These are phyloP conservation scores for Carassius auratus DNA, from an alignment of 2,113 vertebrate species.

Conservation along the genomic window DNA sequence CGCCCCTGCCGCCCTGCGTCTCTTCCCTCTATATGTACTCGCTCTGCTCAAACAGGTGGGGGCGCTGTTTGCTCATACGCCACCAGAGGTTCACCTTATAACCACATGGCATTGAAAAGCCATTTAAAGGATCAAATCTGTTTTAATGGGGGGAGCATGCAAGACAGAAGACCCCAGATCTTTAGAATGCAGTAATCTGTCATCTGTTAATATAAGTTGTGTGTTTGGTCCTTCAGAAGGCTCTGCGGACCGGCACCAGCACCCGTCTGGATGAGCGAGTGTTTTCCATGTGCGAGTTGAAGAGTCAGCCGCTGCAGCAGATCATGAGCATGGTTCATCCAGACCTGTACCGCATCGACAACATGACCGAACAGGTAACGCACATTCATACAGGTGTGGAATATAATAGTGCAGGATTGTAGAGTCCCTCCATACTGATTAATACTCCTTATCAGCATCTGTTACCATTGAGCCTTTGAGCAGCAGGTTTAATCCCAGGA, in stretches of 20 bases:
- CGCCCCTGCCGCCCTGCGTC: slow-evolving; percentile 83
- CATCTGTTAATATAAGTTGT: too few relatives aligned
- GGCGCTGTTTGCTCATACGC: slow-evolving; percentile 19
- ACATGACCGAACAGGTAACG: slow-evolving; percentile 88
- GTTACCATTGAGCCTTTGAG: too few relatives aligned
- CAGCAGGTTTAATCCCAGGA: too few relatives aligned
- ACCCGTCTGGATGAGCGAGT: slow-evolving; percentile 94
- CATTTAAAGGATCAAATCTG: not conserved
- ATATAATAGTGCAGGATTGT: not conserved
- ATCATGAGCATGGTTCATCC: slow-evolving; percentile 93
- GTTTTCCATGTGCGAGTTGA: slow-evolving; percentile 97
- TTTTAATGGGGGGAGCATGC: too few relatives aligned
- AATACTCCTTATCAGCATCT: not conserved
- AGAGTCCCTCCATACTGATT: not conserved
- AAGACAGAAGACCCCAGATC: too few relatives aligned
- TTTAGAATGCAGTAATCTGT: too few relatives aligned
- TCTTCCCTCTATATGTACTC: slow-evolving; percentile 92
- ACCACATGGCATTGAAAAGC: not conserved
- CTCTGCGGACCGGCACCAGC: slow-evolving; percentile 88
- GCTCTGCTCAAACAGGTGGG: slow-evolving; percentile 94
- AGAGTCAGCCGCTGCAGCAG: slow-evolving; percentile 90
- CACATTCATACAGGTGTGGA: not conserved
- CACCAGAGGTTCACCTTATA: not conserved
- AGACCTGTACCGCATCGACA: slow-evolving; percentile 92
- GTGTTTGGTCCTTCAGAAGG: slow-evolving; percentile 80